Conservation (phyloP, 2,888 invertebrate genomes). For the Axea sp. region DNA sequence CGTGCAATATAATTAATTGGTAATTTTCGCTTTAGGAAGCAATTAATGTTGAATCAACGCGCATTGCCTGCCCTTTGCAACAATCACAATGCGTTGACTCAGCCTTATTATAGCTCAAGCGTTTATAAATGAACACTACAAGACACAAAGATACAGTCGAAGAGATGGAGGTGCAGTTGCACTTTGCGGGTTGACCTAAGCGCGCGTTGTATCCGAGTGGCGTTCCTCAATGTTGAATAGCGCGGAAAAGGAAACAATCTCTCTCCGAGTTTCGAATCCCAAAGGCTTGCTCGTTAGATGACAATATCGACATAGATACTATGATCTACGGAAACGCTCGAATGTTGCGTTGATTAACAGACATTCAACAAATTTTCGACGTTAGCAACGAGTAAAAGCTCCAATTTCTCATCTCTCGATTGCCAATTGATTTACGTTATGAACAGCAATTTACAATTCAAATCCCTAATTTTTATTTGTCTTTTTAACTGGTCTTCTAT, state of each 20-base stretch:
- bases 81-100: slow-evolving; percentile 36
- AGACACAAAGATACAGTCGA: neutral
- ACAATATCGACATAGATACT: slow-evolving; percentile 24
- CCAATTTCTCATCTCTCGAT: too few species aligned
- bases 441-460: too few species aligned
- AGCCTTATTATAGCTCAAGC: slow-evolving; percentile 35
- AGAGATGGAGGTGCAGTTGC: neutral
- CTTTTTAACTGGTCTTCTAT: too few species aligned
- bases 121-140: slow-evolving; percentile 20
- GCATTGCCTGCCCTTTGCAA: slow-evolving; percentile 31
- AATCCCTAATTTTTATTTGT: too few species aligned
- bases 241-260: slow-evolving; percentile 23
- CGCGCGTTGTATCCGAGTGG: slow-evolving; percentile 30
- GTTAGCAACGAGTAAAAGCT: too few species aligned
- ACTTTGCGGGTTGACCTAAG: slow-evolving; percentile 41
- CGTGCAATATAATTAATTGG: slow-evolving; percentile 46
- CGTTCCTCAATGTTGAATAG: slow-evolving; percentile 27
- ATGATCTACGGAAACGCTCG: too few species aligned
- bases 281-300: slow-evolving; percentile 30
- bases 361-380: too few species aligned
- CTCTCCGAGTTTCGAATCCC: slow-evolving; percentile 42
- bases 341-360: too few species aligned
- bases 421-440: too few species aligned
- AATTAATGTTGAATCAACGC: slow-evolving; percentile 44
- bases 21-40: slow-evolving; percentile 44